Percentiles rank a stretch among this genome's conserved stretches.
Evolutionary conservation across 2,113 vertebrate genomes (phyloP).

Genomic region (Eulemur macaco): DNA sequence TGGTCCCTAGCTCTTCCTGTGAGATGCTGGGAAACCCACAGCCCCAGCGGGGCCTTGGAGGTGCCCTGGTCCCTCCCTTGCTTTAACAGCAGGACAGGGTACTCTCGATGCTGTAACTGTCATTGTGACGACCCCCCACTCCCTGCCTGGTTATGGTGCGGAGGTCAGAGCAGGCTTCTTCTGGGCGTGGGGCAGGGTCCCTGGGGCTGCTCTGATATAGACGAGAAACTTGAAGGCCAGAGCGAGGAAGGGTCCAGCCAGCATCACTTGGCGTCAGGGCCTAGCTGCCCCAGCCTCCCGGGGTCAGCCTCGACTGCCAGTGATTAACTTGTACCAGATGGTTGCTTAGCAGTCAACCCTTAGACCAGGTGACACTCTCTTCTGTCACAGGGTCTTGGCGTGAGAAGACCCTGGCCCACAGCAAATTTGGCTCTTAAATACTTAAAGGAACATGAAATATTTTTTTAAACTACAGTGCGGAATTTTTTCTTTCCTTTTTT

Average conservation of each 20-base stretch:
- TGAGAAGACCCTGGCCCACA: neutral
- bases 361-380: neutral
- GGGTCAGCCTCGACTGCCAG: neutral
- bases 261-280: neutral
- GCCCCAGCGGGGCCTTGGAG: accelerated
- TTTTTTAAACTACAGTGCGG: neutral
- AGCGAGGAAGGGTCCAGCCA: neutral
- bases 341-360: neutral
- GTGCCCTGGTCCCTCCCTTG: neutral
- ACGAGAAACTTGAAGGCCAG: neutral
- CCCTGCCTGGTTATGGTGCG: no score
- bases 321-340: neutral
- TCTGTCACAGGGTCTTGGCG: neutral
- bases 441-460: neutral
- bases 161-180: neutral
- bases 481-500: neutral
- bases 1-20: neutral
- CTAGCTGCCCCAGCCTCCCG: neutral
- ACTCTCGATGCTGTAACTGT: accelerated
- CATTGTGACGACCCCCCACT: neutral
- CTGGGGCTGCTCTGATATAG: neutral
- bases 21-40: neutral
- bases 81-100: neutral
- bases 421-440: neutral
- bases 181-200: neutral